Percentiles rank a stretch among this genome's conserved stretches.
phyloP scores from a whole-genome alignment of 2,113 vertebrate genomes.

The Rana temporaria region DNA sequence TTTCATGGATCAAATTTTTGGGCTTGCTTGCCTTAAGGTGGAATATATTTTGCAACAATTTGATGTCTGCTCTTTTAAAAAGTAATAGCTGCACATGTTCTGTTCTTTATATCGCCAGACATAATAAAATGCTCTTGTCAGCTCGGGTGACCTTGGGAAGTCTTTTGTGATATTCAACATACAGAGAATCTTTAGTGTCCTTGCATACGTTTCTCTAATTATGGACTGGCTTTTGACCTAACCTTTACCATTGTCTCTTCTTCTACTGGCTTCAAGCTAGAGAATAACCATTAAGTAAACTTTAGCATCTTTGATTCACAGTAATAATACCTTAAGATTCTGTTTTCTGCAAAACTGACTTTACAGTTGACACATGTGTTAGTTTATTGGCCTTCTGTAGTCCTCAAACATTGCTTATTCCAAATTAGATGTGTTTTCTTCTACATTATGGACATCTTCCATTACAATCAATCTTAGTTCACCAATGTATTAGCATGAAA shows the following conservation, averaged over 20 bases:
- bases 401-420: constrained; percentile 8
- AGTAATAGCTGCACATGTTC: constrained; percentile 9
- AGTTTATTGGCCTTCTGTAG: constrained; percentile 8
- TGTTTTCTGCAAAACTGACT: background rate
- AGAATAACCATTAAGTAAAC: constrained; percentile 17
- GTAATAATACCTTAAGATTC: constrained; percentile 3
- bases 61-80: constrained; percentile 1
- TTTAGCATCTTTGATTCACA: background rate
- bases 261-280: background rate
- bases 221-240: constrained; percentile 17
- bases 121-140: constrained; percentile 33
- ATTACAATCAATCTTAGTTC: constrained; percentile 41
- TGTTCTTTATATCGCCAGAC: background rate
- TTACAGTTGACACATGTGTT: constrained; percentile 4
- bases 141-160: constrained; percentile 18
- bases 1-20: background rate
- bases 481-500: constrained; percentile 31
- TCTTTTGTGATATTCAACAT: background rate
- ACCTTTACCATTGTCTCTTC: background rate
- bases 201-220: constrained; percentile 28
- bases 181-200: constrained; percentile 7
- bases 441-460: constrained; percentile 31
- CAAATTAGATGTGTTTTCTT: constrained; percentile 11
- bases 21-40: background rate
- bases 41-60: constrained; percentile 17